Conservation (phyloP, 2,888 invertebrate genomes). For the Blera fallax region DNA sequence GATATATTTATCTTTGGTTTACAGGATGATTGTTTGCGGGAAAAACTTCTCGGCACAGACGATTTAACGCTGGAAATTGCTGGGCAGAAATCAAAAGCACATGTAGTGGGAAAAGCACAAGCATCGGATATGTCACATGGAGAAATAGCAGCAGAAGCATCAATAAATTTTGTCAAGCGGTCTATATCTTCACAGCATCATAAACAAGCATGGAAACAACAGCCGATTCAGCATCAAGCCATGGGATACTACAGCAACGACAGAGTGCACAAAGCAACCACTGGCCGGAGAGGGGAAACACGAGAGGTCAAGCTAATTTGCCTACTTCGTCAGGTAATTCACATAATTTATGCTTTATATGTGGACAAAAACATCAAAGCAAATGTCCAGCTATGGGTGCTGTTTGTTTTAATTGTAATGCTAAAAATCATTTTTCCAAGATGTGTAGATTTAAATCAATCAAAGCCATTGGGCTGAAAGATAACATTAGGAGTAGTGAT, state of each 20-base stretch:
- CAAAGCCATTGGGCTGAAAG: not conserved
- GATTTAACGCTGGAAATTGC: slow-evolving; percentile 1
- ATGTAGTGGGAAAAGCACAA: slow-evolving; percentile 1
- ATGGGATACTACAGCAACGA: too few species aligned
- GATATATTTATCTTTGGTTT: not conserved
- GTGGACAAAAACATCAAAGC: too few species aligned
- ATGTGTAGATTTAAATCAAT: slow-evolving; percentile 1
- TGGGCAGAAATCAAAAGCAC: not conserved
- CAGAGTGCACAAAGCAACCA: too few species aligned
- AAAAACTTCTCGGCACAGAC: not conserved
- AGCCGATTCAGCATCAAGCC: too few species aligned
- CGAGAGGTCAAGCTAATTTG: too few species aligned
- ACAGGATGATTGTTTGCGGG: not conserved
- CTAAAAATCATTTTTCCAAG: not conserved
- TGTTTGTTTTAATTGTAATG: too few species aligned
- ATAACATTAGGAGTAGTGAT: too few species aligned
- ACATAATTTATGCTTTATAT: too few species aligned
- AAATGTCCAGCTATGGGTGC: too few species aligned
- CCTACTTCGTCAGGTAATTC: too few species aligned
- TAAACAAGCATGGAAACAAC: not conserved
- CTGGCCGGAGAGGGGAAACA: too few species aligned
- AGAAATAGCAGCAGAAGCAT: not conserved
- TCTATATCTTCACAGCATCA: too few species aligned
- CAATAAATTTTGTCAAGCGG: not conserved
- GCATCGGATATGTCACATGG: slow-evolving; percentile 14